phyloP scores from a whole-genome alignment of 2,113 vertebrate species.

The Fulica atra region DNA sequence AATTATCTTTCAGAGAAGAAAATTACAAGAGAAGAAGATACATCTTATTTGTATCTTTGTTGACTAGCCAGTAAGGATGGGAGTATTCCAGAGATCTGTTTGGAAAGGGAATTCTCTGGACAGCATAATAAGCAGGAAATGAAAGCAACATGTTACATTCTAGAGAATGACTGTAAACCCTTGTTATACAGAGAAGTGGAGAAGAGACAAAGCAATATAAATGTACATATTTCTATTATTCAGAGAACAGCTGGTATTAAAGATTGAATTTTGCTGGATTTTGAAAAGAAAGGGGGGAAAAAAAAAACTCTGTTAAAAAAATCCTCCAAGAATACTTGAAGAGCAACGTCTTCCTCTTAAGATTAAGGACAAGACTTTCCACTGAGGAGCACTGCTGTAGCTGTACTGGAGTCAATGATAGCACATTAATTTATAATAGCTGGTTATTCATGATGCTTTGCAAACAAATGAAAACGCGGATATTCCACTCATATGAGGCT shows the following conservation, averaged over 20 bases:
- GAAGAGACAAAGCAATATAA: not conserved
- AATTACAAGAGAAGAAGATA: not conserved
- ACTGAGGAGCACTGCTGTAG: not conserved
- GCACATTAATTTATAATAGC: conserved; percentile 9
- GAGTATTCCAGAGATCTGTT: not conserved
- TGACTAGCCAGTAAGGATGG: not conserved
- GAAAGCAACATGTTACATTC: not conserved
- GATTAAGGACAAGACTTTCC: not conserved
- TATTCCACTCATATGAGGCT: not conserved
- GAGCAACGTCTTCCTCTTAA: not conserved
- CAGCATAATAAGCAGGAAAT: not conserved
- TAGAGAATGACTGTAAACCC: not conserved
- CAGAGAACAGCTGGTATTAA: not conserved
- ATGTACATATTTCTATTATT: not conserved
- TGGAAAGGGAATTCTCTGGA: not conserved
- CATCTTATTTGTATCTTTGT: not conserved
- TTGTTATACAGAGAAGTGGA: not conserved
- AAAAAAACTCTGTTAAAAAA: not conserved
- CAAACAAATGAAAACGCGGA: not conserved
- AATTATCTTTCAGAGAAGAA: not conserved
- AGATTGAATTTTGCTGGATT: not conserved
- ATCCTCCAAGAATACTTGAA: not conserved
- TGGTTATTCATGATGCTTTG: not conserved
- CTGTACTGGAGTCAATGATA: not conserved
- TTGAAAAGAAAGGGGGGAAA: not conserved